Evolutionary conservation across 2,888 invertebrate species (phyloP), one percentile per base, ranked within the genome.

Genomic region (Nesidiocoris tenuis): DNA sequence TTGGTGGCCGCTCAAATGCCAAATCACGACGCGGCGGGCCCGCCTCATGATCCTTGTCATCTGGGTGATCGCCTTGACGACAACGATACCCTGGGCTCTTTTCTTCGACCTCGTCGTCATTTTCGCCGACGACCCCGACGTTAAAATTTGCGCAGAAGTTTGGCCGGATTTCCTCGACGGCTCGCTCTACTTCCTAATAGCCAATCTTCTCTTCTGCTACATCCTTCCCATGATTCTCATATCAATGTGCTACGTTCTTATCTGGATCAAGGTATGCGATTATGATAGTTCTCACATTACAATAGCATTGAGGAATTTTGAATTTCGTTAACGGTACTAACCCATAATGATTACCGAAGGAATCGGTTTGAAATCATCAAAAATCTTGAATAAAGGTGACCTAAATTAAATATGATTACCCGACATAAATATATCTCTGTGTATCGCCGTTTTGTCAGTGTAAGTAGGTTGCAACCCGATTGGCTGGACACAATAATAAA

Each of bases 1-100:
- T 81, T 96, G 96, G 92, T 95, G 94, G 91, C 95, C 95, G 1
- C 84, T 96, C 81, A 94, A 93, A 82, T 91, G 91, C 82, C 95
- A 95, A 84, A 94, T 96, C 84, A 94, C 95, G 64, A 94, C 94
- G 82, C 88, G 91, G 74, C 90, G 94, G 18, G 95, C 96, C 9
- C 88, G 94, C 72, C 86, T 93, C 83, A 92, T 95, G 88, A 95
- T 96, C 81, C 86, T 93, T 77, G 87, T 94, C 82, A 96, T 96
- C 82, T 96, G 96, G 96, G 87, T 93, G 82, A 90, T 94, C 80
- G 94, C 96, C 0, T 85, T 93, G 79, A 88, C 90, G 57, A 90
- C 93, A 77, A 95, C 95, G 76, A 90, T 93, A 0, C 96, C 96
- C 0, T 96, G 95, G 95, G 90, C 94, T 12, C 86, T 96, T 74